Evolutionary conservation across 2,888 invertebrate genomes (phyloP), one percentile per base, ranked within the genome.

Genomic region (Melipona bicolor): DNA sequence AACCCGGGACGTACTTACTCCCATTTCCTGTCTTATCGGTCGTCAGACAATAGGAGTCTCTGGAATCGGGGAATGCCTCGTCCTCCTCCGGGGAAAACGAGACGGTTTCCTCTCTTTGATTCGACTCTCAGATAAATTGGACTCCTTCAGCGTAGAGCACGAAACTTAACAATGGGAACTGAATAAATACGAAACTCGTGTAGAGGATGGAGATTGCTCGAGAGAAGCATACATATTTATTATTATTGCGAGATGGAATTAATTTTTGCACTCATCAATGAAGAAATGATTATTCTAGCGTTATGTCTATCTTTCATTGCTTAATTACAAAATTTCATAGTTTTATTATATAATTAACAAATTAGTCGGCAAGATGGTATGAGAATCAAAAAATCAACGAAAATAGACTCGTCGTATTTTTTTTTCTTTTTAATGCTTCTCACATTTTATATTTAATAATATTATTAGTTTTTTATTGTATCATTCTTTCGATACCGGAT

Each of bases 1-100:
- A 86, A 78, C 49, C 70, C 59, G 70, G 50, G 6, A 64, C 65
- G 65, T 43, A 70, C 80, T 64, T 84, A 76, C 81, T 80, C 84
- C 77, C 73, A 61, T 82, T 85, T 82, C 83, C 74, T 77, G 86
- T 69, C 64, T 86, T 84, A 83, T 84, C 86, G 86, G 68, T 52
- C 43, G 49, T n/a, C 69, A 81, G 84, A 84, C 80, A 85, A 84
- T 81, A 64, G 72, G 21, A 65, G 49, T 61, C 61, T 24, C 24
- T 59, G n/a, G 52, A 65, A 71, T 24, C 24, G 49, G 24, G 32
- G 43, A 56, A 9, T 52, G 21, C n/a, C 56, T 11, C 32, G 24
- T 75, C 61, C 61, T 68, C 62, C 43, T 43, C 52, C 15, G 2
- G 52, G 52, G 56, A 17, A 71, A 27, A 62, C 24, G 59, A 27